Evolutionary conservation across 30 jellyfish, hydroid and myxozoan species (phyloP), one percentile per base, ranked within the genome.

Genomic region (Pseudorhiza aurosa): DNA sequence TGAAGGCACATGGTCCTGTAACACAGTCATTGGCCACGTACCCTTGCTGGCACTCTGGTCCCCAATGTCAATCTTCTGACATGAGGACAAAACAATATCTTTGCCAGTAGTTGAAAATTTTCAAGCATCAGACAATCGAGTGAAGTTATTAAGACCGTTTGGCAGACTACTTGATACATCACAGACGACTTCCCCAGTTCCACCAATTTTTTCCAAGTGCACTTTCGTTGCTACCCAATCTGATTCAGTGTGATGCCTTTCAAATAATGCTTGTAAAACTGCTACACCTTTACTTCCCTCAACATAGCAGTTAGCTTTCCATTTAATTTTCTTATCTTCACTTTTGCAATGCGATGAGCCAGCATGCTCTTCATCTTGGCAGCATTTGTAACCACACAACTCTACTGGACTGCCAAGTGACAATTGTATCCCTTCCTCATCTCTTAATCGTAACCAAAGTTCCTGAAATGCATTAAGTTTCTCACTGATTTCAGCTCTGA

Each of bases 201-300:
- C 83, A 27, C 47, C 31, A 15, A 70, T 28, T 31, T 49, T 70
- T 25, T 70, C 71, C 8, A 70, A 17, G 47, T 70, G 83, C 25
- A 70, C 57, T 32, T 36, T 70, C 4, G 83, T 70, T 40, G 83
- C 58, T n/a, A 51, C 58, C 83, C 83, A 70, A 11, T 70, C 71
- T 6, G 83, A 49, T 42, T 70, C 71, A 3, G 72, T 47, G 31
- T 70, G 36, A 10, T 40, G 40, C 55, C 83, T 70, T 36, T 70
- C 83, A 70, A 70, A 70, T 4, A 46, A 35, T 12, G 47, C 29
- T 1, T n/a, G 3, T 18, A 70, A 50, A 12, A 70, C n/a, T n/a
- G 68, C 83, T 12, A 33, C 31, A 22, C 83, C 83, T 8, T 45
- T 28, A 35, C 36, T 70, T 0, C 83, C 83, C 31, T 70, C 83